These are phyloP conservation scores for Oenanthe oenanthe DNA, from an alignment of 2,113 vertebrate species.

Conservation along the genomic window DNA sequence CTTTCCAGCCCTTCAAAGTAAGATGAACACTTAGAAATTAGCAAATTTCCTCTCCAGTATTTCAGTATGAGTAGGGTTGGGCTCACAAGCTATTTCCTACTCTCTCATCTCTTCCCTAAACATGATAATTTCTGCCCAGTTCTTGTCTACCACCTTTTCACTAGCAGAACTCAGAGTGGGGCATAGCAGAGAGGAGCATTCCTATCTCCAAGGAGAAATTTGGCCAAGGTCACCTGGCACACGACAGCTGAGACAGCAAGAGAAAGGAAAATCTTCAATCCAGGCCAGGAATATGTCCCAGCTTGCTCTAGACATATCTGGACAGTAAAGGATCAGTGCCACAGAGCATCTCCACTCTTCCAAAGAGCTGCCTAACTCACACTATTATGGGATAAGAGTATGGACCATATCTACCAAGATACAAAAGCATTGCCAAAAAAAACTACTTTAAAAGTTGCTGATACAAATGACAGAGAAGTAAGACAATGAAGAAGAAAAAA, in stretches of 20 bases:
- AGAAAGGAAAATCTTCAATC: not conserved
- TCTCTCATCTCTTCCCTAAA: not conserved
- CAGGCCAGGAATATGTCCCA: not conserved
- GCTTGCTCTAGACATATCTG: not conserved
- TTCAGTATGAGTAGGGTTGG: not conserved
- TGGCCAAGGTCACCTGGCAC: accelerated
- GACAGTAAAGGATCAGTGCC: not conserved
- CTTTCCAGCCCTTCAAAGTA: not conserved
- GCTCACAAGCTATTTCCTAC: not conserved
- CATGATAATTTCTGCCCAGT: not conserved
- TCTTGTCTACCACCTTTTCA: not conserved
- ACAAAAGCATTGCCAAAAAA: not conserved
- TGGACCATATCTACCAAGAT: not conserved
- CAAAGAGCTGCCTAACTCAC: not conserved
- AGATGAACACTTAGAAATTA: not conserved
- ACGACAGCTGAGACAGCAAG: accelerated
- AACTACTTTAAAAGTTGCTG: not conserved
- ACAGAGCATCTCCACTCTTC: not conserved
- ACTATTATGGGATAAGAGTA: not conserved
- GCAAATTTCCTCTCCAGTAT: not conserved
- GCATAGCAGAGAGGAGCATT: not conserved
- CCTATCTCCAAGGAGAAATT: not conserved
- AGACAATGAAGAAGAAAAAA: not conserved
- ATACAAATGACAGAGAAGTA: not conserved
- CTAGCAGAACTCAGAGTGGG: not conserved